Base-by-base conservation (phyloP, 2,888 invertebrate genomes). In the Lordiphosa andalusiaca region DNA sequence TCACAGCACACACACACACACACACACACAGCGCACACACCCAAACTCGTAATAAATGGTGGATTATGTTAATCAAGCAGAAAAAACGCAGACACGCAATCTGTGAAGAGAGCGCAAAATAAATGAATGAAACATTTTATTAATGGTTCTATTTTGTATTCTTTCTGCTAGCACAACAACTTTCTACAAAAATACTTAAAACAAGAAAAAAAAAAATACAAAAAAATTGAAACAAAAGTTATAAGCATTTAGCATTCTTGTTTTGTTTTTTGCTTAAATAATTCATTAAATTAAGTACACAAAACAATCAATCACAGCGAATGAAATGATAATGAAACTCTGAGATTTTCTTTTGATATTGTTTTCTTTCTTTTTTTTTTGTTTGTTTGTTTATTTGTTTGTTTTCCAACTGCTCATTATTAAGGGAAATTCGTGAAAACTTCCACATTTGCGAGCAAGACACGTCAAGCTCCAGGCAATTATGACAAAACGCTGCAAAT, bases 241-340 rank as follows among this genome's bases (percentile, higher is more conserved):
- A 69, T 75, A 69, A 71, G 63, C 66, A 69, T 64, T 72, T 52
- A 23, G 47, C 66, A 54, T 66, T 66, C 51, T 25, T 65, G 53
- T 65, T 57, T 57, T 55, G 62, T 16, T 57, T 57, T 67, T 68
- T 71, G 70, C 71, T 73, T 82, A 85, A 85, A 84, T 82, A 82
- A 84, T 82, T 80, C 82, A 84, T 85, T 84, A 85, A 80, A 82
- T 84, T 80, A 85, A 84, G 84, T 84, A 80, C 69, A 69, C 73
- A 61, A 53, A 84, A 73, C 85, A 81, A 84, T 84, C 85, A 84
- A 85, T 84, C 85, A 84, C 80, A 68, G 55, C 59, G 73, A 71
- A 70, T 84, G 81, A 76, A 40, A 50, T 42, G 55, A 55, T 48
- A 63, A 75, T 68, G 69, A 69, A 77, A 81, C 75, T 52, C 71